Conservation (phyloP, 2,113 vertebrate genomes). For the Nasalis larvatus region DNA sequence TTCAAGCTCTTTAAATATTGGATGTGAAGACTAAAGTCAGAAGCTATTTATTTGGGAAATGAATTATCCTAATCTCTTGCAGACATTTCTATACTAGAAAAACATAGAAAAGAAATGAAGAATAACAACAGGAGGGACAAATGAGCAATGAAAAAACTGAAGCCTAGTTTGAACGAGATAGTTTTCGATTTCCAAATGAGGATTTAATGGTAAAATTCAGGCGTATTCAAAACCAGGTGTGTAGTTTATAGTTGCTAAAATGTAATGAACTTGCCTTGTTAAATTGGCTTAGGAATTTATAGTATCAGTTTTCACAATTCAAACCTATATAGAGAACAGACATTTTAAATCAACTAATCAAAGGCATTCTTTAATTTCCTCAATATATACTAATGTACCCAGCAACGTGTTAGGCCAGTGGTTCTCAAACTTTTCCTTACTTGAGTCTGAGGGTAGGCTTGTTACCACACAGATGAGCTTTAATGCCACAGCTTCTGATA, state of each 20-base stretch:
- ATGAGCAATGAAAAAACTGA: conserved; percentile 37
- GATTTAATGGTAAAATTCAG: conserved; percentile 22
- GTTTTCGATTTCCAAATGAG: conserved; percentile 34
- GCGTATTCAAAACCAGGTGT: conserved; percentile 8
- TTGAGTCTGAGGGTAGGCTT: not conserved
- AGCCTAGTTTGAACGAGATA: conserved; percentile 12
- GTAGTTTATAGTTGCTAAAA: conserved; percentile 19
- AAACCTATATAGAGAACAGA: not conserved
- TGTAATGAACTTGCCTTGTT: not conserved
- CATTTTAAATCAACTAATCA: conserved; percentile 16
- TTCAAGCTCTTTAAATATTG: conserved; percentile 62
- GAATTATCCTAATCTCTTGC: conserved; percentile 65
- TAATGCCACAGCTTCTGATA: not conserved
- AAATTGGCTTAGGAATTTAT: conserved; percentile 44
- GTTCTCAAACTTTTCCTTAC: not conserved
- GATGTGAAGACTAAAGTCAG: conserved; percentile 61
- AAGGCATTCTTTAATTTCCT: not conserved
- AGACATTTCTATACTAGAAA: conserved; percentile 49
- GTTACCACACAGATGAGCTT: not conserved
- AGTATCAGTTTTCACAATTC: conserved; percentile 8
- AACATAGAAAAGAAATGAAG: conserved; percentile 42
- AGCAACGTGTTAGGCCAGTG: not conserved
- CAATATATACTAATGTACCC: not conserved
- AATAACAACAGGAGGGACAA: conserved; percentile 8
- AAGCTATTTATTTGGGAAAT: conserved; percentile 74